A percentile compares a stretch with the other conserved stretches of the same genome.
phyloP scores from a whole-genome alignment of 1,140 invertebrate genomes.

The Drosophila elegans region DNA sequence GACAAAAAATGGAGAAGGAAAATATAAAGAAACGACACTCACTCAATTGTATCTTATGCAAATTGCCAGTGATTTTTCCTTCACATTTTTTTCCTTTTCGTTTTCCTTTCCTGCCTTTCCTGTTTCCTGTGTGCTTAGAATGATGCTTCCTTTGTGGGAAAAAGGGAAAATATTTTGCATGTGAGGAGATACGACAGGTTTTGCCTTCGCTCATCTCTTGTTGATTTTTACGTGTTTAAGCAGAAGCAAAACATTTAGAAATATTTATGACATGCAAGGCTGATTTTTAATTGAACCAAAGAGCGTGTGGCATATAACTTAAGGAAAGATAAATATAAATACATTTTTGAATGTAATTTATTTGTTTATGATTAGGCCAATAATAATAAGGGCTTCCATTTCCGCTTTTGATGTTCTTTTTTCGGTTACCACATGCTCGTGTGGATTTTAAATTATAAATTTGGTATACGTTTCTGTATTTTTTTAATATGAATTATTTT shows the following conservation, averaged over 20 bases:
- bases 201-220: conserved; percentile 18
- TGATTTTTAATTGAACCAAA: conserved; percentile 57
- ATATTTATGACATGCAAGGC: conserved; percentile 45
- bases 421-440: no score
- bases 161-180: conserved; percentile 28
- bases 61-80: conserved; percentile 83
- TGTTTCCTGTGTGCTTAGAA: conserved; percentile 49
- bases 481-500: neutral
- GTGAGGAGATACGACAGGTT: conserved; percentile 15
- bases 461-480: neutral
- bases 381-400: conserved; percentile 7
- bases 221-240: conserved; percentile 28
- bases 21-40: conserved; percentile 72
- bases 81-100: conserved; percentile 45
- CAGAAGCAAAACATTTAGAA: conserved; percentile 35
- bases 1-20: conserved; percentile 19
- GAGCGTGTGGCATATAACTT: conserved; percentile 22
- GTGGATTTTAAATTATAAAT: neutral
- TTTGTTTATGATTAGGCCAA: conserved; percentile 37
- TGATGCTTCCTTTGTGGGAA: conserved; percentile 42
- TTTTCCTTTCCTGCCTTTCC: conserved; percentile 41
- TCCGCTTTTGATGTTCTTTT: neutral
- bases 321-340: conserved; percentile 14
- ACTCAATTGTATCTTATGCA: conserved; percentile 84
- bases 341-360: conserved; percentile 22